Base-by-base conservation (phyloP, 1,140 invertebrate genomes). In the Phthorimaea operculella region DNA sequence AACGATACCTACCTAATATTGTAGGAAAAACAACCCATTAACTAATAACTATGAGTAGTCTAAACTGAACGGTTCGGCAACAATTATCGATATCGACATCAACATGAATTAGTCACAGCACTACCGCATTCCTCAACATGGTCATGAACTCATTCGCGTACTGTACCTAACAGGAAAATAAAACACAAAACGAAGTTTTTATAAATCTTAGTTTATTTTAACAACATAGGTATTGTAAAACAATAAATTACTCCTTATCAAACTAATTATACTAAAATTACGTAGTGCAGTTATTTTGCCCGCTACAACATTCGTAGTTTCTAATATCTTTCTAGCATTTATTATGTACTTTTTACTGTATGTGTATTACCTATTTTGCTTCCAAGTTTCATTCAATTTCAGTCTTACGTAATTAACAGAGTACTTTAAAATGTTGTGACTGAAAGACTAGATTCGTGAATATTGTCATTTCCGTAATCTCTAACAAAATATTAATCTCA, bases 191-290 rank as follows among this genome's bases (percentile, higher is more conserved):
- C 67, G 70, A 63, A n/a, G 55, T 69, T 56, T 72, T 68, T 66
- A 75, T 74, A 70, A 82, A 79, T 74, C 74, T 79, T 82, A 78
- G 82, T 80, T 78, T 81, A 14, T 14, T 73, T n/a, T 72, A 77
- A 77, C 74, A 81, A 83, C 70, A 69, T 78, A 73, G 54, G 65
- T 72, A 76, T 76, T 53, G 60, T 59, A 66, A 71, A 80, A 82
- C 76, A 84, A 79, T 82, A 79, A 83, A 80, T 80, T 68, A 75
- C 53, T 71, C 59, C 74, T 79, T 78, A 76, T 69, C 74, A 79
- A 72, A 66, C 60, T 28, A 28, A 6, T 6, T 6, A 28, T 4
- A 28, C 21, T 28, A 66, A 42, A n/a, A 8, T 42, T 42, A 42
- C 39, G 39, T 42, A 42, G 39, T n/a, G 6, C 21, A 4, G 6